Conservation (phyloP, 2,888 invertebrate species). For the Oligia latruncula region DNA sequence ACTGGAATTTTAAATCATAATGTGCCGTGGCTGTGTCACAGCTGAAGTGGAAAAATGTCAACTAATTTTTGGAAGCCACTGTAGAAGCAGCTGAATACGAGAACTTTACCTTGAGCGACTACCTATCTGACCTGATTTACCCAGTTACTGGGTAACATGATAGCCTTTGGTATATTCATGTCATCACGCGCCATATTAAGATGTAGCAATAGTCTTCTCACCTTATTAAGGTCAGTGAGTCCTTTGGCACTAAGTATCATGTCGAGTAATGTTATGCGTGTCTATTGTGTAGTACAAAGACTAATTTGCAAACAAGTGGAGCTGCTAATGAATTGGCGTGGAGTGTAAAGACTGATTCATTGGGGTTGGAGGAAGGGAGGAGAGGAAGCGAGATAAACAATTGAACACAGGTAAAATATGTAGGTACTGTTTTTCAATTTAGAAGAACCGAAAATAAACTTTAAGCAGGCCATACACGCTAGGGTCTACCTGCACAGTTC, state of each 20-base stretch:
- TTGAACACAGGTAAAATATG: too few relatives aligned
- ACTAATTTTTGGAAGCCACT: too few relatives aligned
- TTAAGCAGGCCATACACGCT: too few relatives aligned
- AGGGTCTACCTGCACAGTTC: too few relatives aligned
- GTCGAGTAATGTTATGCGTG: slow-evolving; percentile 51
- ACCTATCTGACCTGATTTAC: not conserved
- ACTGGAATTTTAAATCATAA: too few relatives aligned
- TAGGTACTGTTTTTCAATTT: too few relatives aligned
- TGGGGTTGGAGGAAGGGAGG: slow-evolving; percentile 38
- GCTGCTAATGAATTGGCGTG: slow-evolving; percentile 68
- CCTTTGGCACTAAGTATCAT: slow-evolving; percentile 32
- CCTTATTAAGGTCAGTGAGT: slow-evolving; percentile 22
- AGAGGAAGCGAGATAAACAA: slow-evolving; percentile 23
- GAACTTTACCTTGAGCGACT: too few relatives aligned
- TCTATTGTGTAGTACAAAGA: slow-evolving; percentile 71
- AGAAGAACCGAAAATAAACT: not conserved
- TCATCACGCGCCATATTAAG: slow-evolving; percentile 1
- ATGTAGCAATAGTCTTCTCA: not conserved
- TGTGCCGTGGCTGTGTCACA: too few relatives aligned
- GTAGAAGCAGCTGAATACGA: too few relatives aligned
- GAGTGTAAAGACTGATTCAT: slow-evolving; percentile 68
- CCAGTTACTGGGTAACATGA: not conserved
- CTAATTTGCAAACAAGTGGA: slow-evolving; percentile 77
- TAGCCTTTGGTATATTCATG: not conserved
- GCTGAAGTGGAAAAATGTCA: too few relatives aligned